These are phyloP conservation scores for Coluber constrictor DNA, from an alignment of 2,797 vertebrate species.

Conservation along the genomic window DNA sequence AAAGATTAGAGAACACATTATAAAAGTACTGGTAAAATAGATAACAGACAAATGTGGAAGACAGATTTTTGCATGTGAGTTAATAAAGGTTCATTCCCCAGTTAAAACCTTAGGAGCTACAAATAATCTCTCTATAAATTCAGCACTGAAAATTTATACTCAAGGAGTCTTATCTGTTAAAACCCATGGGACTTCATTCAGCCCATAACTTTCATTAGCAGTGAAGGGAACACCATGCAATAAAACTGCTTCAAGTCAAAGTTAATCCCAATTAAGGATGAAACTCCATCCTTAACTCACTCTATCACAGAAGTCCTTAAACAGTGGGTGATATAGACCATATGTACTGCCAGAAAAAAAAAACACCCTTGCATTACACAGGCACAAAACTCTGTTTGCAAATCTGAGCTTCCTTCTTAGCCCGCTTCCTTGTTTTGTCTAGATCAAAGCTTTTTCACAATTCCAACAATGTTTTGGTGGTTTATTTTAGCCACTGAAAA, in stretches of 20 bases:
- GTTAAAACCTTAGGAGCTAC: not conserved
- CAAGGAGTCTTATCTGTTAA: not conserved
- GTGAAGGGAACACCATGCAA: slow-evolving; percentile 21
- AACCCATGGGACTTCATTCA: not conserved
- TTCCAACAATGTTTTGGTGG: slow-evolving; percentile 54
- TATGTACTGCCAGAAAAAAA: slow-evolving; percentile 60
- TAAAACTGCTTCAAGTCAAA: not conserved
- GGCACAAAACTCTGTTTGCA: slow-evolving; percentile 16
- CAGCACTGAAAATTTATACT: not conserved
- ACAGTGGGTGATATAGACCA: slow-evolving; percentile 58
- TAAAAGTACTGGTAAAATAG: not conserved
- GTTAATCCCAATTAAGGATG: slow-evolving; percentile 34
- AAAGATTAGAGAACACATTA: not conserved
- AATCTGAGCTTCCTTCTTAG: slow-evolving; percentile 40
- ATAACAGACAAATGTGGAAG: not conserved
- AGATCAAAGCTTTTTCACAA: slow-evolving; percentile 54
- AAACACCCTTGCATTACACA: slow-evolving; percentile 41
- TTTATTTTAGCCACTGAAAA: slow-evolving; percentile 50
- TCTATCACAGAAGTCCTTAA: slow-evolving; percentile 30
- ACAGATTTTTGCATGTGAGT: rapidly evolving
- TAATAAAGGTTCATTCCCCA: slow-evolving; percentile 17
- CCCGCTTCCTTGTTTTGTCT: slow-evolving; percentile 50
- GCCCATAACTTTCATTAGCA: slow-evolving; percentile 15
- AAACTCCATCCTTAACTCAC: slow-evolving; percentile 40
- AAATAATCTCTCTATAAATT: slow-evolving; percentile 2